Evolutionary conservation across 2,888 invertebrate species (phyloP), one percentile per base, ranked within the genome.

Genomic region (Campoplex nolae): DNA sequence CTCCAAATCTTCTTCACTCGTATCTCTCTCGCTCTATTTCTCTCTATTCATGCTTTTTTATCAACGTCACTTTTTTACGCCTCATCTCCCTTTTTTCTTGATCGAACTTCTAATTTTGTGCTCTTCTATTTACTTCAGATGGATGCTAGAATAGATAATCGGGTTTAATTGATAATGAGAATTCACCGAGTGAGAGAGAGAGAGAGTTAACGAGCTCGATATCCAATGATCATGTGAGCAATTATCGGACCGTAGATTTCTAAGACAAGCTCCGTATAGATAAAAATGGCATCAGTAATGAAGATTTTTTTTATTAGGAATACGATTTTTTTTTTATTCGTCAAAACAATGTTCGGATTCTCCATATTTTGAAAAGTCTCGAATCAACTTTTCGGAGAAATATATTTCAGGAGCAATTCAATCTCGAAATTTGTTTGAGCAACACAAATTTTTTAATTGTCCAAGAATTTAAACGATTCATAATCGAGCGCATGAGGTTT

Each of bases 171-270:
- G 81, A 68, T 84, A 78, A 87, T 54, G 74, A 38, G 42, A 13
- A 65, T 38, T 38, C 38, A 75, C 62, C 78, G 71, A 78, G 76
- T n/a, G 74, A 75, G 75, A 75, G 75, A 75, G 71, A 78, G 76
- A 32, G 74, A 75, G 75, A 75, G 75, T 45, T 84, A 82, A 84
- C 79, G 62, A 87, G 78, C 75, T 71, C 82, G 82, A 82, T 84
- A 78, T 48, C n/a, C n/a, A 68, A 48, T 56, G 62, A 51, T 80
- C 48, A 84, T 70, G 70, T 28, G 86, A 73, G 75, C 73, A 73
- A 86, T 86, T 81, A 86, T 81, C 62, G 73, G 51, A 77, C n/a
- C 65, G 8, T n/a, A 13, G 58, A 80, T 51, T 75, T 78, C 58
- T 70, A 73, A 45, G 54, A 76, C 28, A 48, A 32, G 42, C 16